A percentile compares a stretch with the other conserved stretches of the same genome.
These are phyloP conservation scores for Upupa epops DNA, from an alignment of 2,113 vertebrate species.

Conservation along the genomic window DNA sequence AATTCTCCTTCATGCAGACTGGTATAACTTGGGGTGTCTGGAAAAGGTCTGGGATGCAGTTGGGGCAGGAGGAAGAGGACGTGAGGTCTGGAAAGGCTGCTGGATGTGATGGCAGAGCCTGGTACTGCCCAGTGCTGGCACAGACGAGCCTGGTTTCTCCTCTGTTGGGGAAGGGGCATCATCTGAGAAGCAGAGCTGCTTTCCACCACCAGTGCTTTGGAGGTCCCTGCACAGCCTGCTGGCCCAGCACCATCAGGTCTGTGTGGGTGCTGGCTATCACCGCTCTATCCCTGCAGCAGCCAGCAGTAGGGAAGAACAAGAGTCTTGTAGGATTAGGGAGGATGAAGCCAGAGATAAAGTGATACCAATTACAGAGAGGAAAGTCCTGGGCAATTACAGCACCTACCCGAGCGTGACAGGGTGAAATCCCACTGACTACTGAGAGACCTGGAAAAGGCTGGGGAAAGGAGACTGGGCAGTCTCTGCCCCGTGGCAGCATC, in stretches of 20 bases:
- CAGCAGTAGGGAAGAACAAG: not conserved
- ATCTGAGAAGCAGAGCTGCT: not conserved
- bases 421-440: not conserved
- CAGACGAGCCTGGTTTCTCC: not conserved
- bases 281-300: not conserved
- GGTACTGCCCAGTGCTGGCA: not conserved
- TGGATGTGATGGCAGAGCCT: not conserved
- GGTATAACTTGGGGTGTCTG: not conserved
- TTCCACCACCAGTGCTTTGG: no score
- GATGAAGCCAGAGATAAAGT: not conserved
- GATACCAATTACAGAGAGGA: slow-evolving; percentile 2
- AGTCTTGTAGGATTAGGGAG: not conserved
- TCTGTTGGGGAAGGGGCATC: not conserved
- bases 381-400: not conserved
- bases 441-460: not conserved
- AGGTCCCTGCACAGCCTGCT: not conserved
- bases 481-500: not conserved
- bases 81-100: not conserved
- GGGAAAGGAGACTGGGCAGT: not conserved
- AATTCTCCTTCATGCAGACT: not conserved
- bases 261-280: not conserved
- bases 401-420: not conserved
- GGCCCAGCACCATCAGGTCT: no score
- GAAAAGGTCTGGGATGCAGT: not conserved
- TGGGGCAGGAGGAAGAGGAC: not conserved